Conservation (phyloP, 2,113 vertebrate species). For the Uropsilus gracilis region DNA sequence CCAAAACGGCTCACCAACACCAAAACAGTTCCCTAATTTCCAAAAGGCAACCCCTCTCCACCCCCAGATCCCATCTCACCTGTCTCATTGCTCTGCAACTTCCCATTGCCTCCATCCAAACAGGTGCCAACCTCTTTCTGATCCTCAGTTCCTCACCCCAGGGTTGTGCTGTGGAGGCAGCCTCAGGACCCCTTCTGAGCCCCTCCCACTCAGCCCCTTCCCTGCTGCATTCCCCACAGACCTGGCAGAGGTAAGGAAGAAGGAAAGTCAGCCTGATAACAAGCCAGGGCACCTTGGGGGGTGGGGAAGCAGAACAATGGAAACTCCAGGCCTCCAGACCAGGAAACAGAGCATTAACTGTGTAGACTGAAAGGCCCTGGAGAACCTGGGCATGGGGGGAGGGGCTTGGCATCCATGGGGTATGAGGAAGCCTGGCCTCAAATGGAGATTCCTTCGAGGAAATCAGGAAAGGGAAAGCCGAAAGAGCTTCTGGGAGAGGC, state of each 20-base stretch:
- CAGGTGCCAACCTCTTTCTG: slow-evolving; percentile 31
- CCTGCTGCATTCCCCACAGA: neutral
- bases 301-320: neutral
- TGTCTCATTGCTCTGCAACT: slow-evolving; percentile 56
- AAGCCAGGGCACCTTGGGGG: neutral
- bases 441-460: slow-evolving; percentile 45
- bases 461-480: neutral
- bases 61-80: slow-evolving; percentile 50
- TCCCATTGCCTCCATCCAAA: slow-evolving; percentile 61
- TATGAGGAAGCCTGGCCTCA: neutral
- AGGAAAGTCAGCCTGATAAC: neutral
- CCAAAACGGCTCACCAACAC: slow-evolving; percentile 25
- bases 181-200: neutral
- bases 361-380: neutral
- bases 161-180: neutral
- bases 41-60: slow-evolving; percentile 6
- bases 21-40: neutral
- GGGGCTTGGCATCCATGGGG: neutral
- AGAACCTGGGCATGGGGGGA: neutral
- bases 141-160: slow-evolving; percentile 37
- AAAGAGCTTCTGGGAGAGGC: neutral
- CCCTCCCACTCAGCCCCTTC: slow-evolving; percentile 1
- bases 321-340: neutral
- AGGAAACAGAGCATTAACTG: neutral
- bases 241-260: neutral